Evolutionary conservation across 2,888 invertebrate species (phyloP).

Genomic region (Rotaria macrura): DNA sequence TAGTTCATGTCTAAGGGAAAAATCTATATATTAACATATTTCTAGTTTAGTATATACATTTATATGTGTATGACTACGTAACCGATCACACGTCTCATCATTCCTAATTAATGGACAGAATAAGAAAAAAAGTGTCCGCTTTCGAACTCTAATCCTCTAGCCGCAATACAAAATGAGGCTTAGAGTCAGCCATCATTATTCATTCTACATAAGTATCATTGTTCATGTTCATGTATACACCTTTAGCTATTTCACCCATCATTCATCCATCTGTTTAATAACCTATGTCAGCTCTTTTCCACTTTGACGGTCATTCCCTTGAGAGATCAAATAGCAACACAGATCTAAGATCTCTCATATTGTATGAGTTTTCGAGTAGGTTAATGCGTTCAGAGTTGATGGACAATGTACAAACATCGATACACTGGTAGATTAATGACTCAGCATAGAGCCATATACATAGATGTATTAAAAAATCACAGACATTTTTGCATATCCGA

Average conservation of each 20-base stretch:
- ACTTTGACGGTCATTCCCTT: not conserved
- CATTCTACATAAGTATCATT: not conserved
- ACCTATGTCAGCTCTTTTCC: not conserved
- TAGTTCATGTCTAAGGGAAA: not conserved
- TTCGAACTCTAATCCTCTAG: not conserved
- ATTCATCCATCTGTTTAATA: not conserved
- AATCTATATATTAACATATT: not conserved
- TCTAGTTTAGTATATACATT: not conserved
- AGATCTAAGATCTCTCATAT: not conserved
- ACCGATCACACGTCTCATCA: not conserved
- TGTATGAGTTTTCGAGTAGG: not conserved
- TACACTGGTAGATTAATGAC: not conserved
- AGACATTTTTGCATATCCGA: slow-evolving; percentile 2
- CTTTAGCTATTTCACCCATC: not conserved
- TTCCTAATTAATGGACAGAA: not conserved
- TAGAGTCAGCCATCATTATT: not conserved
- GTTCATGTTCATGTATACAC: not conserved
- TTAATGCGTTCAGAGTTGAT: not conserved
- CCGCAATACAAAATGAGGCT: not conserved
- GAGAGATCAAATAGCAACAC: not conserved
- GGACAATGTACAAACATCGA: not conserved
- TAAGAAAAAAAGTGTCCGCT: not conserved
- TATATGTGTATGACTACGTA: not conserved
- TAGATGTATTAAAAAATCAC: not conserved
- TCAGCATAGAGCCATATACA: not conserved